A percentile compares a stretch with the other conserved stretches of the same genome.
Conservation (phyloP, 2,113 vertebrate species). For the Zapus hudsonius region DNA sequence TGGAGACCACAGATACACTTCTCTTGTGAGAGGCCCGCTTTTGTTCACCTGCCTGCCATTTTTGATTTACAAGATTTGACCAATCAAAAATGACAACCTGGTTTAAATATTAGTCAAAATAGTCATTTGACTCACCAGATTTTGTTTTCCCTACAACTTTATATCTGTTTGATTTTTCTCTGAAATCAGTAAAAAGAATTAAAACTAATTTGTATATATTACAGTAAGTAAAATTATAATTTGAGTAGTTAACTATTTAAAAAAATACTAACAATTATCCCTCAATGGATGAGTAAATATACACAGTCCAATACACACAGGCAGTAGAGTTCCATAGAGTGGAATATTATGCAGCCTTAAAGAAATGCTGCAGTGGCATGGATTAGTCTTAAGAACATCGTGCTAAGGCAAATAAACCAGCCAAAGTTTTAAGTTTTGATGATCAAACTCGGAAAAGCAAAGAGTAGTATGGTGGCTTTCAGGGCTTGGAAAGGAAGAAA, state of each 20-base stretch:
- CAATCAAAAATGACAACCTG: not conserved
- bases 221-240: not conserved
- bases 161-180: conserved; percentile 44
- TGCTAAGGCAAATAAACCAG: not conserved
- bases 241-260: not conserved
- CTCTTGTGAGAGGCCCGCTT: not conserved
- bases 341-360: conserved; percentile 1
- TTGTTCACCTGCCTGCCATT: not conserved
- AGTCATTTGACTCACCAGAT: not conserved
- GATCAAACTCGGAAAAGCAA: not conserved
- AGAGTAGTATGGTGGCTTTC: not conserved
- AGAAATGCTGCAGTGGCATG: too few relatives aligned
- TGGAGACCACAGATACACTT: not conserved
- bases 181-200: conserved; percentile 13
- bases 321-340: not conserved
- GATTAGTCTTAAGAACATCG: not conserved
- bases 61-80: conserved; percentile 12
- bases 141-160: conserved; percentile 37
- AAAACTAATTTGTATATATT: not conserved
- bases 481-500: not conserved
- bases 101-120: conserved; percentile 9
- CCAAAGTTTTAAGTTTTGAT: not conserved
- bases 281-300: not conserved
- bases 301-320: not conserved
- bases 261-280: not conserved